These are phyloP conservation scores for Talpa occidentalis DNA, from an alignment of 2,113 vertebrate species.

Conservation along the genomic window DNA sequence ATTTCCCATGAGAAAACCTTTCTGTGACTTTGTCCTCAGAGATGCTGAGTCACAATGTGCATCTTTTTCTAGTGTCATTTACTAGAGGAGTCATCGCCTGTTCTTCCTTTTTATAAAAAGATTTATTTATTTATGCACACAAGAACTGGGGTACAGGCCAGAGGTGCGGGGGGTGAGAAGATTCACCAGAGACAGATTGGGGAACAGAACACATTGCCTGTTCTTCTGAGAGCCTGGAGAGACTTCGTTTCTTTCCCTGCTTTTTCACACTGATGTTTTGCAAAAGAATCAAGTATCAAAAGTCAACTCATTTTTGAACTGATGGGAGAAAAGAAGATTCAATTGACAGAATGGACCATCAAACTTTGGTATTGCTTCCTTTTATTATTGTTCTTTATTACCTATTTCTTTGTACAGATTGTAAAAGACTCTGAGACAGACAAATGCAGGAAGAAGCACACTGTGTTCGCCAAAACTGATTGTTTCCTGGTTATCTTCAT, in stretches of 20 bases:
- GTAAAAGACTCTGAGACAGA: background rate
- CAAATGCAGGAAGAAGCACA: conserved; percentile 29
- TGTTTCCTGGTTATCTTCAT: conserved; percentile 54
- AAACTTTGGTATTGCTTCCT: conserved; percentile 16
- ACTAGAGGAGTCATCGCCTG: conserved; percentile 52
- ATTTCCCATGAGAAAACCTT: conserved; percentile 80
- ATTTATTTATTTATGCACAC: too few relatives aligned
- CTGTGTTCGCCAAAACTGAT: background rate
- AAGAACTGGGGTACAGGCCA: too few relatives aligned
- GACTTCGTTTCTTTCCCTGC: conserved; percentile 49
- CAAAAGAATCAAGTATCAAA: background rate
- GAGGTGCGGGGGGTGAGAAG: too few relatives aligned
- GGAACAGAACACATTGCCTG: too few relatives aligned
- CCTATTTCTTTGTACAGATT: background rate
- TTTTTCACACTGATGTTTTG: conserved; percentile 54
- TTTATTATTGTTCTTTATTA: background rate
- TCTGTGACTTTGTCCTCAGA: conserved; percentile 69
- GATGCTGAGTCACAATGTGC: conserved; percentile 35
- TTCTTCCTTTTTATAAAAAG: too few relatives aligned
- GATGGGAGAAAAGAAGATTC: conserved; percentile 59
- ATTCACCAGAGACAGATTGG: too few relatives aligned
- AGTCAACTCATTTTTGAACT: conserved; percentile 55
- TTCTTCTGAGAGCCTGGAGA: conserved; percentile 58
- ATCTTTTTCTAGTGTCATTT: conserved; percentile 77
- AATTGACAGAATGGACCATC: conserved; percentile 26